Conservation (phyloP, 1,140 invertebrate species). For the Brachionus sp. region DNA sequence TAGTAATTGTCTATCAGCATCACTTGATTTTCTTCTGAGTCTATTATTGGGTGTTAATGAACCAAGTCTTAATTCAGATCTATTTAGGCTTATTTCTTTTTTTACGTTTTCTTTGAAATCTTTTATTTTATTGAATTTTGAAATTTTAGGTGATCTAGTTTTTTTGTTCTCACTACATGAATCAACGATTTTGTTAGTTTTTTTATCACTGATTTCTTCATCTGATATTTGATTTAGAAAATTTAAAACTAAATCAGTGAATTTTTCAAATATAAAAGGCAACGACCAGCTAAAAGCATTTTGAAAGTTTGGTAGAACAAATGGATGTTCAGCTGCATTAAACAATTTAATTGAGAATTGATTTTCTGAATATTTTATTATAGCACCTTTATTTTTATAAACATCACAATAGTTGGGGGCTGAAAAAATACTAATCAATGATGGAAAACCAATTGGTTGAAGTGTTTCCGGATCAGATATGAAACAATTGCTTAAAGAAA, state of each 20-base stretch:
- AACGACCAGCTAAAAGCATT: constrained; percentile 37
- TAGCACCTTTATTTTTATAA: constrained; percentile 40
- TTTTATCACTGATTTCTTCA: constrained; percentile 1
- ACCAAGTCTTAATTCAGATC: neutral
- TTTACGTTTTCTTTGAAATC: neutral
- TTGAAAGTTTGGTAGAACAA: constrained; percentile 38
- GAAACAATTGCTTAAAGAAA: neutral
- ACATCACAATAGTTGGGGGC: constrained; percentile 46
- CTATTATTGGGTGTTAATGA: neutral
- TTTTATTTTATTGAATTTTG: neutral
- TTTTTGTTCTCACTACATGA: neutral
- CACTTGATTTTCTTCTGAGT: constrained; percentile 19
- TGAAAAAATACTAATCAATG: constrained; percentile 42
- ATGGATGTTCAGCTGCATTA: constrained; percentile 15
- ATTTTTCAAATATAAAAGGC: constrained; percentile 35
- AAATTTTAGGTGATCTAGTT: neutral
- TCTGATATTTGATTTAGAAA: constrained; percentile 30
- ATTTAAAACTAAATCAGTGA: neutral
- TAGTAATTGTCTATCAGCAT: constrained; percentile 17
- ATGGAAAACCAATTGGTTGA: neutral
- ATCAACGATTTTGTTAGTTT: neutral
- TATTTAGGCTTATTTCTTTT: neutral
- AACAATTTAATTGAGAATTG: constrained; percentile 12
- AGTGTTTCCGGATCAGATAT: neutral
- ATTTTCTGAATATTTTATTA: neutral